Conservation (phyloP, 1,140 invertebrate species). For the Pseudobourletiella spinata region DNA sequence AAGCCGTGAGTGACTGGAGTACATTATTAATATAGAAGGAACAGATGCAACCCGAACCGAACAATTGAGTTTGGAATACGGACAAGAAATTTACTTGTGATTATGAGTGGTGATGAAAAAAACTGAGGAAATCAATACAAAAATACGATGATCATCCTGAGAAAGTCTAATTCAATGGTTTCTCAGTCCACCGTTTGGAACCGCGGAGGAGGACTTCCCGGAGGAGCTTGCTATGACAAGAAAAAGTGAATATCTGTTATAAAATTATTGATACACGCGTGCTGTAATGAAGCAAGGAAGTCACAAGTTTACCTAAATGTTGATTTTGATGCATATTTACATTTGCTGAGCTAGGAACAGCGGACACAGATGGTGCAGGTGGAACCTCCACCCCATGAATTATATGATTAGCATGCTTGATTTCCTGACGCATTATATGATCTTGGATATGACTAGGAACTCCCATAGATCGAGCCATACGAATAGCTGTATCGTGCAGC, state of each 20-base stretch:
- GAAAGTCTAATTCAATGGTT: too few species aligned
- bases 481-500: constrained; percentile 11
- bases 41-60: too few species aligned
- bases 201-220: background rate
- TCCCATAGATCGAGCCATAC: constrained; percentile 10
- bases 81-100: too few species aligned
- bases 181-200: constrained; percentile 2
- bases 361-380: constrained; percentile 8
- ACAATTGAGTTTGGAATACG: too few species aligned
- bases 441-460: constrained; percentile 2
- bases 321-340: background rate
- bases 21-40: too few species aligned
- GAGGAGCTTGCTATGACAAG: background rate
- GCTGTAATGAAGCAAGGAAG: background rate
- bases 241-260: background rate
- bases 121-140: too few species aligned
- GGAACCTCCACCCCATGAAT: constrained; percentile 7
- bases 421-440: constrained; percentile 3
- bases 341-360: constrained; percentile 10
- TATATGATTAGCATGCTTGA: constrained; percentile 11
- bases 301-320: background rate
- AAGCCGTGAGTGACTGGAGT: too few species aligned
- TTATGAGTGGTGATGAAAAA: too few species aligned
- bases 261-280: background rate
- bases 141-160: too few species aligned